Evolutionary conservation across 2,888 invertebrate genomes (phyloP), one percentile per base, ranked within the genome.

Genomic region (Chymomyza procnemis): DNA sequence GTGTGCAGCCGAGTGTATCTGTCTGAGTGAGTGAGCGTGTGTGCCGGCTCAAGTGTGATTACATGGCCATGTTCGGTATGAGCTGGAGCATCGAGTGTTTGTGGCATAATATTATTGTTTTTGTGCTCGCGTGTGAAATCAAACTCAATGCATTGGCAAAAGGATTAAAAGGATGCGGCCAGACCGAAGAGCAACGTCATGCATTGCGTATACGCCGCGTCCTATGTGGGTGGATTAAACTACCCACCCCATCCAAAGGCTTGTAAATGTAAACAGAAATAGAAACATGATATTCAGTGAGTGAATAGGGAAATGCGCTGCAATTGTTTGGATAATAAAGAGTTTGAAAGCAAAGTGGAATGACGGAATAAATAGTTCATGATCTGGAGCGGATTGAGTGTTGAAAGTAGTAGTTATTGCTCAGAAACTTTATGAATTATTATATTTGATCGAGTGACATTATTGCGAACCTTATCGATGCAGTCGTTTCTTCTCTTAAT

Each of bases 51-150:
- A 82, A 82, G 82, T 86, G 87, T 81, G 81, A 82, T 82, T 82
- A 82, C 81, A 82, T 86, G 86, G 78, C 78, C 82, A 84, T 86
- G 85, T 82, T 84, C 79, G 79, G 85, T 26, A 26, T 21, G 59
- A 14, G 21, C 26, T 22, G 8, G 22, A 30, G 66, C 78, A 63
- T 73, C 78, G 85, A 73, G 82, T 79, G 87, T 80, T 85, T 85
- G 83, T 82, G 87, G 85, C 85, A 87, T 87, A 86, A 82, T 82
- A 83, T 84, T 85, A 87, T 87, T 84, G 87, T 84, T 84, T 84
- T 80, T 82, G 83, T 87, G 85, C 85, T 82, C 86, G 82, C 86
- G 82, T 82, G 86, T 77, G 82, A 82, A 82, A 82, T 82, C 81
- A 82, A 82, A 82, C 86, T 80, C 83, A 76, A 82, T 85, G 80